Evolutionary conservation across 2,797 vertebrate genomes (phyloP).

Genomic region (Yasuhikotakia modesta): DNA sequence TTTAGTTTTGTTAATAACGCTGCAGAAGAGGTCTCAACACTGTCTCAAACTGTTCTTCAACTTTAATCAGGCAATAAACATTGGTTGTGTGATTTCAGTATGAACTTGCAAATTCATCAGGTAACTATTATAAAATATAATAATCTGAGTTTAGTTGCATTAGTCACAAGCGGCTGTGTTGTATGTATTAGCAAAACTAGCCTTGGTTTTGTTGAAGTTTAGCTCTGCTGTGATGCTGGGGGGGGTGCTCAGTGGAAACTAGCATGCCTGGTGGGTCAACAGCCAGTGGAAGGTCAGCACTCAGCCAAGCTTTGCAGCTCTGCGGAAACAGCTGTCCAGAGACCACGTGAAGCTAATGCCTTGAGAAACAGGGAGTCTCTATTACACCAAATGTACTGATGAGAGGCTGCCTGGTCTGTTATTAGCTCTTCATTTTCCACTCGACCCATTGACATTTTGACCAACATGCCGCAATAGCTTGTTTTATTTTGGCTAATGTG

Average conservation of each 20-base stretch:
- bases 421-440: slow-evolving; percentile 51
- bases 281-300: slow-evolving; percentile 39
- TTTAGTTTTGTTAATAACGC: no score
- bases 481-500: slow-evolving; percentile 45
- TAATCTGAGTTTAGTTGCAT: not conserved
- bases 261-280: slow-evolving; percentile 47
- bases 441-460: slow-evolving; percentile 48
- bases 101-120: no score
- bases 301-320: slow-evolving; percentile 39
- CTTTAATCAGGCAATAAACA: no score
- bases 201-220: not conserved
- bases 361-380: slow-evolving; percentile 47
- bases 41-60: no score
- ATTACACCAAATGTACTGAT: slow-evolving; percentile 45
- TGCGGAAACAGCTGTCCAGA: slow-evolving; percentile 41
- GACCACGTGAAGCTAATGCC: slow-evolving; percentile 41
- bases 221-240: not conserved
- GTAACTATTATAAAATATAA: no score
- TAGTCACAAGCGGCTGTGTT: no score
- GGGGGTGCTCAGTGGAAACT: slow-evolving; percentile 40
- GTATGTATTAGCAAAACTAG: not conserved
- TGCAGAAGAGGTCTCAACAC: no score
- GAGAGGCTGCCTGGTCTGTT: slow-evolving; percentile 30
- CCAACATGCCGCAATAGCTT: slow-evolving; percentile 10
- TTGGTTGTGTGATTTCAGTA: no score